A percentile compares a stretch with the other conserved stretches of the same genome.
Evolutionary conservation across 2,888 invertebrate genomes (phyloP).

Genomic region (Clusia tigrina): DNA sequence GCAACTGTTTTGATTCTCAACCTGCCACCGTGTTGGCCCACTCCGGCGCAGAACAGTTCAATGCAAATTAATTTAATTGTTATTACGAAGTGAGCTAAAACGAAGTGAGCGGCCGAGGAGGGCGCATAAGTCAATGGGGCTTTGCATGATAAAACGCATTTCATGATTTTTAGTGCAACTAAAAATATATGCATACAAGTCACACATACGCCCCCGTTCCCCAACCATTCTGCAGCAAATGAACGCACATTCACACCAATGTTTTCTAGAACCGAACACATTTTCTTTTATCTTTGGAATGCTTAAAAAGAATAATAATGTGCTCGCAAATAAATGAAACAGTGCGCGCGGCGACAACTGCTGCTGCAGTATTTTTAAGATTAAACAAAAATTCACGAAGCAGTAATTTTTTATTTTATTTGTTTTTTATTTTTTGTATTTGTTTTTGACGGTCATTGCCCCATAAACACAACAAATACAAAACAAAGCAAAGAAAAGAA

Average conservation of each 20-base stretch:
- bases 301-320: background rate
- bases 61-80: background rate
- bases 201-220: too few relatives aligned
- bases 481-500: background rate
- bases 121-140: too few relatives aligned
- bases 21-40: too few relatives aligned
- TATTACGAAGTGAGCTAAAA: background rate
- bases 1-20: too few relatives aligned
- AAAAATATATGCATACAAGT: background rate
- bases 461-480: conserved; percentile 32
- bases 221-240: background rate
- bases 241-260: background rate
- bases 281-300: background rate
- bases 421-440: too few relatives aligned
- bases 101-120: too few relatives aligned
- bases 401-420: too few relatives aligned
- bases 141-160: background rate
- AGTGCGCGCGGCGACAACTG: background rate
- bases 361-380: conserved; percentile 12
- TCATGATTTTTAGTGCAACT: background rate
- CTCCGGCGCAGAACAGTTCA: too few relatives aligned
- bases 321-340: conserved; percentile 1
- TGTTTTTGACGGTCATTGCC: conserved; percentile 48
- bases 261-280: too few relatives aligned
- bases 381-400: conserved; percentile 11